Evolutionary conservation across 64 coral and sea anemone species (phyloP).

Genomic region (Orbicella faveolata): DNA sequence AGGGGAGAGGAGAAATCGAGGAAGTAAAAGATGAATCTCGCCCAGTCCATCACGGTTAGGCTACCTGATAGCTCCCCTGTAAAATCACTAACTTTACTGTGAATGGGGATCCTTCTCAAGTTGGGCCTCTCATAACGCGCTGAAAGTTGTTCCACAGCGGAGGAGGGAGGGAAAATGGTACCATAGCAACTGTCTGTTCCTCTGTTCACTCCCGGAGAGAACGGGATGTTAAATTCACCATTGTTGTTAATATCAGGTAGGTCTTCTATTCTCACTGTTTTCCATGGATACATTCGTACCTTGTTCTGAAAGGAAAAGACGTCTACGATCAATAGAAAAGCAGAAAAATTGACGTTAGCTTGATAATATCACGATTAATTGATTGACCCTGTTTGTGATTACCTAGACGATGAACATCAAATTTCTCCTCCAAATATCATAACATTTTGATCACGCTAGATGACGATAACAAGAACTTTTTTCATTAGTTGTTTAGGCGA

Average conservation of each 20-base stretch:
- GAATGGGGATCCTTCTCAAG: not conserved
- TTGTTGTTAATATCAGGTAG: conserved; percentile 33
- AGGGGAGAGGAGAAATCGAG: too few species aligned
- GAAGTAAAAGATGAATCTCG: too few species aligned
- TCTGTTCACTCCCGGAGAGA: not conserved
- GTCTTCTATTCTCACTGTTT: not conserved
- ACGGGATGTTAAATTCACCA: conserved; percentile 12
- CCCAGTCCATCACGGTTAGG: not conserved
- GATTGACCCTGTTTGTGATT: too few species aligned
- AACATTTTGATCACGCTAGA: too few species aligned
- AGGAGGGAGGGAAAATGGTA: not conserved
- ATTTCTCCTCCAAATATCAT: too few species aligned
- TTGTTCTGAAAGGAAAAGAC: not conserved
- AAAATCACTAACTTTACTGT: not conserved
- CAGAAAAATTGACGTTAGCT: too few species aligned
- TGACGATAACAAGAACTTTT: too few species aligned
- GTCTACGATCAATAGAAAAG: not conserved
- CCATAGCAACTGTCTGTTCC: not conserved
- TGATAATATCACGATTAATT: too few species aligned
- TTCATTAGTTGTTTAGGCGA: too few species aligned
- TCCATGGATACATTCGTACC: conserved; percentile 17
- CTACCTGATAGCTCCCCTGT: not conserved
- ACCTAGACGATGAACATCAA: too few species aligned
- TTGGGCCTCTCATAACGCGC: not conserved
- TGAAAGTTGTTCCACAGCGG: not conserved